Base-by-base conservation (phyloP, 2,888 invertebrate genomes). In the Diarsia dahlii region DNA sequence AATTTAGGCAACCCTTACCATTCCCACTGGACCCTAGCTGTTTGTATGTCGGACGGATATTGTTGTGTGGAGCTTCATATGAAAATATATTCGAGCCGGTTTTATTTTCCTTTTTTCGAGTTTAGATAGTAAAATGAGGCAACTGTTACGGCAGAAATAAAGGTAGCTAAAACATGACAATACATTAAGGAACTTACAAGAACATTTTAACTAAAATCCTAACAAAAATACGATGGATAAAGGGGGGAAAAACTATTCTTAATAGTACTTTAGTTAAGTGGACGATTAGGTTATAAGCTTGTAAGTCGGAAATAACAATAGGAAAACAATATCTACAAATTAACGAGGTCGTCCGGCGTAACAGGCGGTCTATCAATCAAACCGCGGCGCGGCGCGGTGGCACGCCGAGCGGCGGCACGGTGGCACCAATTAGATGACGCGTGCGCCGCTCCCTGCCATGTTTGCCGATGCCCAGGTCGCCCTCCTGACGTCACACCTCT, bases 311-410 rank as follows among this genome's bases (percentile, higher is more conserved):
- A 93, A 93, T 90, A 91, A 87, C 85, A 87, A 78, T 87, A 85
- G 88, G 85, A 91, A 92, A 93, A 92, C 93, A 93, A 93, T 91
- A 94, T 85, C 77, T 78, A 71, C 68, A 79, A 88, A 88, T 88
- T 91, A 94, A 94, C 92, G 93, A 95, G 93, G 93, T 92, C 93
- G 87, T 93, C 93, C 93, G 90, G 91, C 94, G 91, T 93, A 93
- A 92, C 94, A 93, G 93, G 93, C 93, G 93, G 94, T 93, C 94
- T 92, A 95, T 95, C 95, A 95, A 95, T 95, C 95, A 95, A 94
- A 90, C 90, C 80, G 89, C 85, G 90, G 68, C 65, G 70, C 67
- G 70, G 50, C 48, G 85, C 81, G 80, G 80, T 76, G 83, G 79
- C 87, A 80, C 88, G 56, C 67, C 20, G 54, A 54, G 20, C 62